Evolutionary conservation across 2,888 invertebrate species (phyloP), one percentile per base, ranked within the genome.

Genomic region (Neelides folsomi): DNA sequence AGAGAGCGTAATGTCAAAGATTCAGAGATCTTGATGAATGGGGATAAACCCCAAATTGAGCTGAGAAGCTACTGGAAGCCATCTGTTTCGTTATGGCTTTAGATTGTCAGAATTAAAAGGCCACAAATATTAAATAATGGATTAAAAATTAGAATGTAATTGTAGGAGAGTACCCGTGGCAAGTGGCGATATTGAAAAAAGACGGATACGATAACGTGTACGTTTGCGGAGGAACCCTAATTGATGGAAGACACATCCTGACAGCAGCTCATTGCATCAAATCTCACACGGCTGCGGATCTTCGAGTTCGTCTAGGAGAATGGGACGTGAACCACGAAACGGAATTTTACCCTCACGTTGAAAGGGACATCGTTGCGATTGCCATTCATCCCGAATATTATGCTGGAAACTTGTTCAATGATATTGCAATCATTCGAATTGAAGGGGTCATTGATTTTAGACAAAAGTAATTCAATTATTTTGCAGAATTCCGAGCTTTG

Each of bases 311-410:
- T 53, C 76, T 92, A 46, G 92, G 92, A 38, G 92, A 92, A 75
- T 92, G 90, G 90, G 92, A 92, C 70, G 92, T 92, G 0, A 90
- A 92, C 68, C 85, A 87, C 66, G 90, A 92, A 67, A 88, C 88
- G 0, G 92, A 92, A 71, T 90, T 90, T 73, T 92, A 83, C 72
- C 88, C 90, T 0, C 87, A 90, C 72, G 82, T 88, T 62, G 92
- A 92, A 72, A 79, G 86, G 55, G 86, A 87, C 69, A 80, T 90
- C 1, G 75, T 80, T 18, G 81, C 81, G 7, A 82, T 93, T 36
- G 80, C 83, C 64, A 82, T 92, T 0, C 93, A 95, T 70, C 90
- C 92, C 0, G 83, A 87, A 67, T 95, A 92, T 71, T 92, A 93
- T 71, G 89, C 92, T 13, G 90, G 93, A 40, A 93, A 93, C 38